phyloP scores from a whole-genome alignment of 2,888 invertebrate genomes.

The Phyto melanocephala region DNA sequence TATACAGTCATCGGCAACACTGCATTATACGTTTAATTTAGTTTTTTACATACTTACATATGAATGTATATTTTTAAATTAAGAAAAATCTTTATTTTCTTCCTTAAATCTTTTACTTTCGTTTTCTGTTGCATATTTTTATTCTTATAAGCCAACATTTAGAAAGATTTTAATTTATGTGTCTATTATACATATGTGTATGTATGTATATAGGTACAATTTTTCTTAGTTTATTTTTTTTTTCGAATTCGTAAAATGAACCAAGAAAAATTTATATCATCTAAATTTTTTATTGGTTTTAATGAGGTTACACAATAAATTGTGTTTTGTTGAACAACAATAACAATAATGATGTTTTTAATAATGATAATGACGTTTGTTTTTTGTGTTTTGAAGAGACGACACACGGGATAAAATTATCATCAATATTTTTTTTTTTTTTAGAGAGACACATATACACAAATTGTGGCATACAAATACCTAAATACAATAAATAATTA shows the following conservation, averaged over 20 bases:
- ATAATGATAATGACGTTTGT: not conserved
- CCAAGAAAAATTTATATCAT: constrained; percentile 40
- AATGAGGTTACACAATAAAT: constrained; percentile 62
- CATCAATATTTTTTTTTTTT: constrained; percentile 4
- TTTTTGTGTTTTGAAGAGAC: not conserved
- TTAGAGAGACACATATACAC: not conserved
- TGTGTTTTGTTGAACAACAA: constrained; percentile 17
- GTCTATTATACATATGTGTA: not conserved
- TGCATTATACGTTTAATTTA: constrained; percentile 18
- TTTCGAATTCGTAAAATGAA: constrained; percentile 17
- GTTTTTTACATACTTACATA: too few species aligned
- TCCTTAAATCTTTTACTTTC: constrained; percentile 14
- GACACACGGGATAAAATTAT: constrained; percentile 12
- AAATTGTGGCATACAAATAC: not conserved
- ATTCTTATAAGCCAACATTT: constrained; percentile 21
- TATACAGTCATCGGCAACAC: too few species aligned
- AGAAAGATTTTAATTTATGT: constrained; percentile 29
- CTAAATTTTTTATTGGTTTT: constrained; percentile 59
- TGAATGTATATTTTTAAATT: constrained; percentile 36
- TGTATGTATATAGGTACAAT: too few species aligned
- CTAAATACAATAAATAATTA: too few species aligned
- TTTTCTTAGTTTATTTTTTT: constrained; percentile 17
- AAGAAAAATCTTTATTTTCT: not conserved
- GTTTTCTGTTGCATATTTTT: constrained; percentile 23
- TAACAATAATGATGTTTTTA: constrained; percentile 23